These are phyloP conservation scores for Caranx melampygus DNA, from an alignment of 2,113 vertebrate genomes.

Conservation along the genomic window DNA sequence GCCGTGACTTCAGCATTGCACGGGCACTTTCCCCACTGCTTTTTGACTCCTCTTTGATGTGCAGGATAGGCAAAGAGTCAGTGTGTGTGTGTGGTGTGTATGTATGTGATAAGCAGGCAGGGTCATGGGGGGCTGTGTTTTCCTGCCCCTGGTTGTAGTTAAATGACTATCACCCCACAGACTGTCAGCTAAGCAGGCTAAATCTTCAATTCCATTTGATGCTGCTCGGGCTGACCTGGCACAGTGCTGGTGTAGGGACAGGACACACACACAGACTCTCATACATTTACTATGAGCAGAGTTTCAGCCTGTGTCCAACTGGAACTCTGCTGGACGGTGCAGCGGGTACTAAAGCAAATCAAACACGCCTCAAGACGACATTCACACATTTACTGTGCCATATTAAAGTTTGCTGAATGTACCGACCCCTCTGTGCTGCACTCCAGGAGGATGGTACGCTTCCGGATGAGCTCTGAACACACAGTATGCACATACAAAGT, in stretches of 20 bases:
- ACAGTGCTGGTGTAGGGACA: background rate
- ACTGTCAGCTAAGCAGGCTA: constrained; percentile 1
- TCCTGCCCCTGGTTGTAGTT: constrained; percentile 21
- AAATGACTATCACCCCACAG: constrained; percentile 6
- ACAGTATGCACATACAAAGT: no score
- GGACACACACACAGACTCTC: background rate
- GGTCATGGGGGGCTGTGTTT: constrained; percentile 19
- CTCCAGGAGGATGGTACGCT: no score
- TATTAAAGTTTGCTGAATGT: no score
- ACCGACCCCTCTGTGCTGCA: no score
- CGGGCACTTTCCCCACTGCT: background rate
- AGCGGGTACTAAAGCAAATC: background rate
- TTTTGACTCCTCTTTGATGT: constrained; percentile 34
- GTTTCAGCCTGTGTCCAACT: background rate
- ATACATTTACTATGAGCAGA: background rate
- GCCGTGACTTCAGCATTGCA: constrained; percentile 13
- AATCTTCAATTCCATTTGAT: constrained; percentile 10
- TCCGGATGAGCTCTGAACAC: no score
- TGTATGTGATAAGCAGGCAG: constrained; percentile 23
- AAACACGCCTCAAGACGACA: no score
- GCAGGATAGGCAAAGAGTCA: constrained; percentile 15
- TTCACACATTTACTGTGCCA: no score
- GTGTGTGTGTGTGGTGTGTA: background rate
- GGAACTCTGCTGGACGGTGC: no score
- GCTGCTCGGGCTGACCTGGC: background rate